Percentiles rank a stretch among this genome's conserved stretches.
phyloP scores from a whole-genome alignment of 1,140 invertebrate genomes.

The Araneus ventricosus region DNA sequence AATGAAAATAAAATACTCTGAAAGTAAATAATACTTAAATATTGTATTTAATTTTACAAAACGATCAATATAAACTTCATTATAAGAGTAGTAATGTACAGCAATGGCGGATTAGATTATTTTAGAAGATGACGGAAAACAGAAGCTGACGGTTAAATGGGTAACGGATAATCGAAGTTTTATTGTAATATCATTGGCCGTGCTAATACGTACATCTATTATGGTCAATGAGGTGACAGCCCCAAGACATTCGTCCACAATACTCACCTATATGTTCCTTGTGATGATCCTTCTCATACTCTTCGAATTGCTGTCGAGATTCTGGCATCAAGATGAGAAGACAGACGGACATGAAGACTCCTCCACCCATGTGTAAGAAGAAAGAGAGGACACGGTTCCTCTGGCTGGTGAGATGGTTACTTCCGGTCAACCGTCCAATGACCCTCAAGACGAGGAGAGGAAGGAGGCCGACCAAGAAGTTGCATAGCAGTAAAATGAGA shows the following conservation, averaged over 20 bases:
- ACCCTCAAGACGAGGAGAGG: not conserved
- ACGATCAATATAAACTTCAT: too few relatives aligned
- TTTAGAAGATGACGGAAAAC: too few relatives aligned
- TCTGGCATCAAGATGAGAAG: constrained; percentile 28
- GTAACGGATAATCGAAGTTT: too few relatives aligned
- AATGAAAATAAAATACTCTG: too few relatives aligned
- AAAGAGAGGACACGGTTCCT: not conserved
- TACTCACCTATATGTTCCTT: not conserved
- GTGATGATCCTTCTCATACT: not conserved
- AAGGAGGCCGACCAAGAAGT: not conserved
- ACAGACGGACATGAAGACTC: constrained; percentile 38
- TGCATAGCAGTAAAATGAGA: not conserved
- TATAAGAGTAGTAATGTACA: too few relatives aligned
- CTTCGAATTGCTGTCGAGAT: not conserved
- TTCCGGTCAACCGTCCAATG: not conserved
- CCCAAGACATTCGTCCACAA: not conserved
- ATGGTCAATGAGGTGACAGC: too few relatives aligned
- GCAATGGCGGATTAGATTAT: too few relatives aligned
- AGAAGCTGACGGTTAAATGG: too few relatives aligned
- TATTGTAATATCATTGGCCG: too few relatives aligned
- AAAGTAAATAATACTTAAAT: too few relatives aligned
- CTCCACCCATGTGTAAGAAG: constrained; percentile 15
- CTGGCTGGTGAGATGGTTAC: not conserved
- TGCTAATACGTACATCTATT: too few relatives aligned
- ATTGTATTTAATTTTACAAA: too few relatives aligned